Evolutionary conservation across 1,140 invertebrate genomes (phyloP), one percentile per base, ranked within the genome.

Genomic region (Drosophila funebris): DNA sequence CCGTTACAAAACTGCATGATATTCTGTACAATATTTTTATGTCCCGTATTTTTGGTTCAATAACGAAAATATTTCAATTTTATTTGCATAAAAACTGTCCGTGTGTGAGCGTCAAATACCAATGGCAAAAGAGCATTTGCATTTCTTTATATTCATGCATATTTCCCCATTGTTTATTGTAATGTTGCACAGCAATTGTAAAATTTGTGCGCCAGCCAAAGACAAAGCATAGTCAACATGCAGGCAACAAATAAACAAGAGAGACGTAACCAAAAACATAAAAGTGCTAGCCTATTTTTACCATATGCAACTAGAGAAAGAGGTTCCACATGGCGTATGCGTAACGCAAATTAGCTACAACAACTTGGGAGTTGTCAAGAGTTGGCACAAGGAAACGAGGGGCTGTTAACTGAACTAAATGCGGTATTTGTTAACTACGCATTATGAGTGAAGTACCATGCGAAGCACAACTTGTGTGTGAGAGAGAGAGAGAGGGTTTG

Each of bases 111-210:
- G 48, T 66, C 46, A 77, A 75, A 70, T 78, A 74, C 41, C 39
- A 36, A 53, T 71, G 60, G 63, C 37, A 70, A 27, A 37, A 46
- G 44, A 50, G 60, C 58, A 85, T 83, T 76, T 85, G 67, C 68
- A 69, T 85, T 85, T 70, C 73, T 85, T 76, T 84, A 73, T 66
- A 69, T 84, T 73, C 77, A 85, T 58, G 54, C 57, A 66, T 52
- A 76, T 85, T 76, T 80, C 69, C 46, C 29, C 37, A 16, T 81
- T 84, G 73, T 87, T 84, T 84, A 76, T 73, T 77, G 73, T 73
- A 76, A 70, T 41, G 56, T 54, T 60, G 73, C 50, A 72, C 60
- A 62, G 61, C 61, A 70, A 62, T 82, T 66, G 56, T 39, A 56
- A 76, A 81, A 67, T 56, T 33, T 62, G 57, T 60, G 43, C 46